A percentile compares a stretch with the other conserved stretches of the same genome.
phyloP scores from a whole-genome alignment of 2,113 vertebrate genomes.

The zebrafish (Danio rerio) region GRCz12tu NC_133182.1:33932001-33932500 shows the following conservation, averaged over 20 bases:
- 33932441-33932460: background rate
- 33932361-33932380: background rate
- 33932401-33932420: conserved; percentile 19
- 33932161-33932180: too few relatives aligned
- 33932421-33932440: background rate
- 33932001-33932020: too few relatives aligned
- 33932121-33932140: too few relatives aligned
- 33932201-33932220: background rate
- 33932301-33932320: conserved; percentile 23
- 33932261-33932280: background rate
- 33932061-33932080: too few relatives aligned
- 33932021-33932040: too few relatives aligned
- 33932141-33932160: too few relatives aligned
- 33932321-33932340: conserved; percentile 18
- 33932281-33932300: background rate
- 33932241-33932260: background rate
- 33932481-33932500: background rate
- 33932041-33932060: too few relatives aligned
- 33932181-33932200: too few relatives aligned
- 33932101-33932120: too few relatives aligned
- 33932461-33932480: conserved; percentile 1
- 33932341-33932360: conserved; percentile 43
- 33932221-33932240: background rate
- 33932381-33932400: conserved; percentile 18
- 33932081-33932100: too few relatives aligned